These are phyloP conservation scores for Trichopoda pennipes DNA, from an alignment of 2,888 invertebrate species.

Conservation along the genomic window DNA sequence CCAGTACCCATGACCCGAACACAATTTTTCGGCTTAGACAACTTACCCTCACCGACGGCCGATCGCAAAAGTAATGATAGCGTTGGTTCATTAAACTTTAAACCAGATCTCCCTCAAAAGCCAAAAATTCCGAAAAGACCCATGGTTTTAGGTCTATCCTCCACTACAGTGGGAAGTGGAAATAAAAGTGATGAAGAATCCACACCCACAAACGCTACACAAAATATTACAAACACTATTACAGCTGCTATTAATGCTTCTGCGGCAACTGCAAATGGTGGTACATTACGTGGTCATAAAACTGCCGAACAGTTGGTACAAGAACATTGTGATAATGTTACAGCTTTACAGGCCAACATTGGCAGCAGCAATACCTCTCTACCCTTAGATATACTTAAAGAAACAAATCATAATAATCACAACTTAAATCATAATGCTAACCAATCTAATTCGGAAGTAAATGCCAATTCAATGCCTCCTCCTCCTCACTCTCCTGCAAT, in stretches of 20 bases:
- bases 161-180: conserved; percentile 37
- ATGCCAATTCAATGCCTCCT: conserved; percentile 58
- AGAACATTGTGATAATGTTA: conserved; percentile 67
- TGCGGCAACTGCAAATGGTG: conserved; percentile 28
- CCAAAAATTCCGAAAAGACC: conserved; percentile 92
- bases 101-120: conserved; percentile 83
- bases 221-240: not conserved
- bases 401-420: conserved; percentile 72
- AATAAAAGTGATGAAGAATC: conserved; percentile 76
- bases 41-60: conserved; percentile 76
- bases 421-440: conserved; percentile 2
- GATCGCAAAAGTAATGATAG: conserved; percentile 78
- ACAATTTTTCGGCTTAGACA: conserved; percentile 77
- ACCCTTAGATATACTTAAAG: conserved; percentile 62
- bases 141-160: conserved; percentile 70
- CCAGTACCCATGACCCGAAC: conserved; percentile 79
- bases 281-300: conserved; percentile 58
- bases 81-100: conserved; percentile 74
- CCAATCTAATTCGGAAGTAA: conserved; percentile 48
- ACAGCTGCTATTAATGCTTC: not conserved
- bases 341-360: conserved; percentile 65
- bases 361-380: conserved; percentile 63
- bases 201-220: conserved; percentile 68
- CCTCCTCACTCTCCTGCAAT: conserved; percentile 36
- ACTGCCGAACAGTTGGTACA: conserved; percentile 67